Evolutionary conservation across 2,113 vertebrate species (phyloP).

Genomic region (Rousettus leschenaultii): DNA sequence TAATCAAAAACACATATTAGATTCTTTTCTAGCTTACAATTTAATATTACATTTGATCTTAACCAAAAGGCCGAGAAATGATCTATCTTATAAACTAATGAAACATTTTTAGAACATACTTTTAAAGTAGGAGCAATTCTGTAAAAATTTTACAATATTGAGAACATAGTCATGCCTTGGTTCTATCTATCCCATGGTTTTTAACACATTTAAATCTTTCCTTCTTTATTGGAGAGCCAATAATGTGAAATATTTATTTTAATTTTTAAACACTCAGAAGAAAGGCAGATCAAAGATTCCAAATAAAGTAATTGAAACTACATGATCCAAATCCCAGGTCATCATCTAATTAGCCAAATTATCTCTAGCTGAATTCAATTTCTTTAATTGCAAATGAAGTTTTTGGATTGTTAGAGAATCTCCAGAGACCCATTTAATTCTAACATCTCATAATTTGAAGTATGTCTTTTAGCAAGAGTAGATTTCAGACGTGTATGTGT

Average conservation of each 20-base stretch:
- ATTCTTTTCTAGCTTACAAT: neutral
- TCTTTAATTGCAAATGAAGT: neutral
- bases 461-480: neutral
- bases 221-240: neutral
- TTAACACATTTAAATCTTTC: neutral
- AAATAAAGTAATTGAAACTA: neutral
- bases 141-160: neutral
- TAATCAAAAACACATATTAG: neutral
- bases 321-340: neutral
- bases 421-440: neutral
- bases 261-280: neutral
- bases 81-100: neutral
- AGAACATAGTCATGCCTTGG: neutral
- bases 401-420: neutral
- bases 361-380: neutral
- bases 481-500: neutral
- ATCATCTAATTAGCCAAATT: neutral
- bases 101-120: neutral
- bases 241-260: neutral
- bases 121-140: neutral
- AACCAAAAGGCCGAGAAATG: too few species aligned
- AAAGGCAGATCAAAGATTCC: neutral
- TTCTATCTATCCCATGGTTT: neutral
- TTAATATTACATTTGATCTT: too few species aligned
- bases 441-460: neutral